Percentiles rank a stretch among this genome's conserved stretches.
phyloP scores from a whole-genome alignment of 2,113 vertebrate genomes.

The Proterorhinus semilunaris region DNA sequence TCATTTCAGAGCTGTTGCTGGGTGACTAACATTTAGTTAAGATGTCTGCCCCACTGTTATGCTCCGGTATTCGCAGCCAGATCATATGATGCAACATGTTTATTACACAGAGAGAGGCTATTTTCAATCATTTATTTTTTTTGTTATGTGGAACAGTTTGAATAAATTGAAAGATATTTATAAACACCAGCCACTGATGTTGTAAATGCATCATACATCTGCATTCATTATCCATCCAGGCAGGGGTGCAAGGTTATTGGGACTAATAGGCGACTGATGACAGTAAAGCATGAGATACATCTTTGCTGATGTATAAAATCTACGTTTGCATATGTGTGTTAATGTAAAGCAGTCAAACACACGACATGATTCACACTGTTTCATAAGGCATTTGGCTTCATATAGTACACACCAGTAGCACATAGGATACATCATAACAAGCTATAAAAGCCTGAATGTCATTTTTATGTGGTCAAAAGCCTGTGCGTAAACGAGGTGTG shows the following conservation, averaged over 20 bases:
- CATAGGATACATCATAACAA: background rate
- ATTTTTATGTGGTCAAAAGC: background rate
- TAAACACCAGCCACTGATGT: background rate
- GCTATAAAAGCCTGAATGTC: background rate
- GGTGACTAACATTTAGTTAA: slow-evolving; percentile 16
- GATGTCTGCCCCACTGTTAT: slow-evolving; percentile 1
- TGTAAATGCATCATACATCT: background rate
- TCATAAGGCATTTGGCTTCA: background rate
- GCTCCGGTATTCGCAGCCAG: slow-evolving; percentile 11
- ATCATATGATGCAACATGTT: slow-evolving; percentile 14
- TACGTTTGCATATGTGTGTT: background rate
- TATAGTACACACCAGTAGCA: background rate
- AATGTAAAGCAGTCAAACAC: background rate
- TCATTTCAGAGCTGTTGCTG: slow-evolving; percentile 29
- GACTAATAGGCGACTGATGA: background rate
- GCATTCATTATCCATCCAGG: background rate
- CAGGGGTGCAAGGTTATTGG: background rate
- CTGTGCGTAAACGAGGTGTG: background rate
- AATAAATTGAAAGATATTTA: background rate
- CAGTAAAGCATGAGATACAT: background rate
- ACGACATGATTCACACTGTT: background rate
- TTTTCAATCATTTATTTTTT: background rate
- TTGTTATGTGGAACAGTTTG: background rate
- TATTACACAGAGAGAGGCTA: background rate
- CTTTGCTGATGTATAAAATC: background rate